Conservation (phyloP, 2,888 invertebrate species). For the Oscheius myriophilus region DNA sequence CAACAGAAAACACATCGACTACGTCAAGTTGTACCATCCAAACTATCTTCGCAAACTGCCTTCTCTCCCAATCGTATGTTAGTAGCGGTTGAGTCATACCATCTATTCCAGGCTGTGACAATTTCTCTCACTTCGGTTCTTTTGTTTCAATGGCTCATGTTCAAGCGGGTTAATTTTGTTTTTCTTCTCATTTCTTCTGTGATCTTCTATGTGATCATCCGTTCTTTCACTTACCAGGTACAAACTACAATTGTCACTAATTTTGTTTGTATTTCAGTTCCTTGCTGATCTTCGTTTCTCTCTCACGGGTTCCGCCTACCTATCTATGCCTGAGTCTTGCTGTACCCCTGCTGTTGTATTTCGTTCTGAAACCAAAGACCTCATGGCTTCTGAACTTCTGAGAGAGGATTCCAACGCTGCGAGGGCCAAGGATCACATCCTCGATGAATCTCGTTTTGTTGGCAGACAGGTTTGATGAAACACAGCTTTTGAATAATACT, state of each 20-base stretch:
- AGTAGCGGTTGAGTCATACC: not conserved
- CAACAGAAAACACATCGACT: conserved; percentile 36
- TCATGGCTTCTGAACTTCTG: conserved; percentile 2
- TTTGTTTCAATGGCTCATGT: conserved; percentile 19
- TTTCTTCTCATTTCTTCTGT: conserved; percentile 18
- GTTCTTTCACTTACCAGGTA: conserved; percentile 27
- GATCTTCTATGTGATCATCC: conserved; percentile 31
- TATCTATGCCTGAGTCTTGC: conserved; percentile 56
- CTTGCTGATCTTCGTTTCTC: conserved; percentile 43
- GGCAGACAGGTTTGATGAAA: conserved; percentile 31
- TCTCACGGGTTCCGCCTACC: conserved; percentile 51
- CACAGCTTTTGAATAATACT: not conserved
- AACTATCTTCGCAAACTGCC: conserved; percentile 51
- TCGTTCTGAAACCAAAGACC: conserved; percentile 23
- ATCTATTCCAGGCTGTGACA: conserved; percentile 34
- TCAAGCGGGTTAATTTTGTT: conserved; percentile 22
- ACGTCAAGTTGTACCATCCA: conserved; percentile 58
- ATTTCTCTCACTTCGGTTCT: conserved; percentile 28
- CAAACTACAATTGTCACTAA: not conserved
- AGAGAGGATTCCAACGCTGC: conserved; percentile 24
- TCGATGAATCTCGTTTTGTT: conserved; percentile 53
- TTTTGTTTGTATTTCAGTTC: conserved; percentile 31
- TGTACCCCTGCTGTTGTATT: conserved; percentile 61
- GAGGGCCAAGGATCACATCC: conserved; percentile 58
- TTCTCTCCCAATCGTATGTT: conserved; percentile 36